Evolutionary conservation across 1,140 invertebrate genomes (phyloP).

Genomic region (Zaprionus lachaisei): DNA sequence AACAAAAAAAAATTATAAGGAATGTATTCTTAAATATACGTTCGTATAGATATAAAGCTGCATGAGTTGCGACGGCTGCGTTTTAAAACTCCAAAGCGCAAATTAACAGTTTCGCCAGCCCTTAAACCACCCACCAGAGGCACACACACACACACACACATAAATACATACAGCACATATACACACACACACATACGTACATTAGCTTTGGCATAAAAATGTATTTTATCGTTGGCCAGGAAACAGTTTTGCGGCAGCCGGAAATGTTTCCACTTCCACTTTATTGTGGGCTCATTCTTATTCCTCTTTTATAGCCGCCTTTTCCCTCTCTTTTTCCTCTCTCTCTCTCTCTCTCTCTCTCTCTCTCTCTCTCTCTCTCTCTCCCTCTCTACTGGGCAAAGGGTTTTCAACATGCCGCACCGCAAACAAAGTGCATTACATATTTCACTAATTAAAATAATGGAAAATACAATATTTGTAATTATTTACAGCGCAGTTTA

Average conservation of each 20-base stretch:
- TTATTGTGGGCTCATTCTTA: slow-evolving; percentile 50
- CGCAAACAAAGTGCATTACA: slow-evolving; percentile 67
- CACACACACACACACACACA: slow-evolving; percentile 7
- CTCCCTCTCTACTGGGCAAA: slow-evolving; percentile 27
- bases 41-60: slow-evolving; percentile 23
- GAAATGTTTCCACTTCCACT: slow-evolving; percentile 76
- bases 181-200: slow-evolving; percentile 41
- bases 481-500: slow-evolving; percentile 64
- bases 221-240: slow-evolving; percentile 83
- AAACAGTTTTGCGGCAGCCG: slow-evolving; percentile 81
- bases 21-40: slow-evolving; percentile 20
- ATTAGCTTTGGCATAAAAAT: slow-evolving; percentile 78
- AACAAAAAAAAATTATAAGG: slow-evolving; percentile 43
- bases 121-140: slow-evolving; percentile 23
- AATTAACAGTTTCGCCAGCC: slow-evolving; percentile 68
- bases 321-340: slow-evolving; percentile 37
- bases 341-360: slow-evolving; percentile 9
- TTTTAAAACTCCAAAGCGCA: slow-evolving; percentile 70
- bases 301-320: slow-evolving; percentile 44
- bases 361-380: neutral
- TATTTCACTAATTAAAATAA: slow-evolving; percentile 82
- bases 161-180: neutral
- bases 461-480: slow-evolving; percentile 66
- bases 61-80: slow-evolving; percentile 48
- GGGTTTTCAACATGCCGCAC: slow-evolving; percentile 37